Conservation (phyloP, 2,113 vertebrate genomes). For the Procavia capensis region DNA sequence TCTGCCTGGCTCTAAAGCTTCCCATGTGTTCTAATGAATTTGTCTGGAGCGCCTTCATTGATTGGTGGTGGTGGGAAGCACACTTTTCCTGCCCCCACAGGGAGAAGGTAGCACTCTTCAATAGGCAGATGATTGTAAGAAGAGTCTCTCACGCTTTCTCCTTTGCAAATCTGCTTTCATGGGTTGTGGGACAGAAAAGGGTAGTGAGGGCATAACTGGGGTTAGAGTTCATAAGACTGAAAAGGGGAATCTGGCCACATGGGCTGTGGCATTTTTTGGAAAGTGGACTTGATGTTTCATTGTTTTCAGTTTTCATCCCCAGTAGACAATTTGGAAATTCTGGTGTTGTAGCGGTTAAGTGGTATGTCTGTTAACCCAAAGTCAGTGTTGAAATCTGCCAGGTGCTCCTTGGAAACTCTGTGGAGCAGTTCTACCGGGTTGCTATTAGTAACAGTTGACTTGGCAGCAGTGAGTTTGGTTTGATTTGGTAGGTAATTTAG, state of each 20-base stretch:
- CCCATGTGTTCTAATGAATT: background rate
- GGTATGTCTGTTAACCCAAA: too few relatives aligned
- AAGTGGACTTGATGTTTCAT: background rate
- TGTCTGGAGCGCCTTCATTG: background rate
- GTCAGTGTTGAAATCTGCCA: too few relatives aligned
- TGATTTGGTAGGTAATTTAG: background rate
- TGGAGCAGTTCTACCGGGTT: too few relatives aligned
- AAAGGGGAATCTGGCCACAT: background rate
- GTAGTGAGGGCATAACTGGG: background rate
- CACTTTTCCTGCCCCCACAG: rapidly evolving
- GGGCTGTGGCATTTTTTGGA: background rate
- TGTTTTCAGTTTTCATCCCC: background rate
- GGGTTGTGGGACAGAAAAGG: background rate
- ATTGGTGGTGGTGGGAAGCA: background rate
- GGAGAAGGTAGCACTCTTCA: background rate
- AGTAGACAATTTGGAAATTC: background rate
- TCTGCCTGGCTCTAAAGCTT: background rate
- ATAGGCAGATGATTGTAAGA: background rate
- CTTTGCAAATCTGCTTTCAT: background rate
- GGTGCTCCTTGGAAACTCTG: too few relatives aligned
- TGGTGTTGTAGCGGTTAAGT: too few relatives aligned
- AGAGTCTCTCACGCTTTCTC: background rate
- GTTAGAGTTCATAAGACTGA: background rate
- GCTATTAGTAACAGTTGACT: too few relatives aligned
- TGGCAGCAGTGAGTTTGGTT: too few relatives aligned